Evolutionary conservation across 2,797 vertebrate genomes (phyloP).

Genomic region (Corythornis leucogaster): DNA sequence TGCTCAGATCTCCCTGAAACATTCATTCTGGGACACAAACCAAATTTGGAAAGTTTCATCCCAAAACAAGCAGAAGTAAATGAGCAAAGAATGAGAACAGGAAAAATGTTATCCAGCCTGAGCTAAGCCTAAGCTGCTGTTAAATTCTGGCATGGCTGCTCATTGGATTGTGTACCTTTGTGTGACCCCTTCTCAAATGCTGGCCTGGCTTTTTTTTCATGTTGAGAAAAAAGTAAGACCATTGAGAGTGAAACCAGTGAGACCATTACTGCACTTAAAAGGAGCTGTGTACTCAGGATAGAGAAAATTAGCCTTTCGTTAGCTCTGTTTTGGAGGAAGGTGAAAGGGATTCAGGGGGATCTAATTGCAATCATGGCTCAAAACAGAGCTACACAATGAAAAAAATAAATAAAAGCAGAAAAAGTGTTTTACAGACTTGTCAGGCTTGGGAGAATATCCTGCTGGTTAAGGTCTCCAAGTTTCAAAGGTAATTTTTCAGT

Average conservation of each 20-base stretch:
- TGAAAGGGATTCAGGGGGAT: not conserved
- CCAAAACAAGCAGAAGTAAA: not conserved
- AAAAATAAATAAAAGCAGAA: not conserved
- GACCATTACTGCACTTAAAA: not conserved
- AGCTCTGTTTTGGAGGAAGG: not conserved
- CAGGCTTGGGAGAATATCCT: not conserved
- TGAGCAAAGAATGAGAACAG: not conserved
- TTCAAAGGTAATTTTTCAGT: not conserved
- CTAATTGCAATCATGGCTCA: not conserved
- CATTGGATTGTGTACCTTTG: fast-evolving
- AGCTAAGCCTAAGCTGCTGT: not conserved
- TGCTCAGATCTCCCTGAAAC: not conserved
- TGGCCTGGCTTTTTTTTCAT: not conserved
- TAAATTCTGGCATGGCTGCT: fast-evolving
- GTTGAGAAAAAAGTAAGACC: too few relatives aligned
- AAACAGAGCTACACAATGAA: not conserved
- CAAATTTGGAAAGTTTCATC: not conserved
- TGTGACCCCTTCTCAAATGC: not conserved
- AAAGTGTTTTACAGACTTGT: not conserved
- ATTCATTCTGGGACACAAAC: not conserved
- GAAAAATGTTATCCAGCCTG: not conserved
- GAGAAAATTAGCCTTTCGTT: not conserved
- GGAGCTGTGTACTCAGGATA: not conserved
- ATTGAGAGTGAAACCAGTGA: not conserved
- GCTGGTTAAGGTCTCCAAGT: not conserved